Base-by-base conservation (phyloP, 2,888 invertebrate species). In the Mactromeris polynyma region DNA sequence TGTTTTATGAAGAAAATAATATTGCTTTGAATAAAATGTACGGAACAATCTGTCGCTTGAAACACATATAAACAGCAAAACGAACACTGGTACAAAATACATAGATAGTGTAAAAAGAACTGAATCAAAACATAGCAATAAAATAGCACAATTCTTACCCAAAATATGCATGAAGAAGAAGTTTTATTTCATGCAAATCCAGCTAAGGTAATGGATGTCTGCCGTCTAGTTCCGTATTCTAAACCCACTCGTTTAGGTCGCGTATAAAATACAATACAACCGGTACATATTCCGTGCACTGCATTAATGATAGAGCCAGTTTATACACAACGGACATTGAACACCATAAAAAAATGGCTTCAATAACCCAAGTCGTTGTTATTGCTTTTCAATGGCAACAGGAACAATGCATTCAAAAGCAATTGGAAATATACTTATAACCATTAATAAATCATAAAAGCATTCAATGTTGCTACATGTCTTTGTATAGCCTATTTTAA, bases 201-300 rank as follows among this genome's bases (percentile, higher is more conserved):
- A 26, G 73, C 33, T 19, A 73, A 17, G 73, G 31, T 73, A 73
- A 17, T 73, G 36, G 73, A 33, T 6, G 26, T 14, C 58, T n/a
- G 33, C 36, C 19, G 73, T 73, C 36, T 33, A 73, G 33, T 11
- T 73, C 73, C 73, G 36, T 19, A 73, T 33, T 26, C 19, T 36
- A 3, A 73, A 73, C 33, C 31, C 73, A 36, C 73, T 33, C 36
- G 7, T 73, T 73, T 58, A 58, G 58, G 58, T 26, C 58, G 36
- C 31, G 36, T 73, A 36, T 33, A 73, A 36, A 33, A 73, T 33
- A 14, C 31, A 73, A 19, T 73, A 73, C 1, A 36, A 73, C 33
- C 73, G 31, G 73, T 73, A 73, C 36, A 33, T 73, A 73, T 73
- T 73, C 73, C 73, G 31, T 73, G 33, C 21, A 73, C 33, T 73